phyloP scores from a whole-genome alignment of 2,888 invertebrate species.

The Unio delphinus region DNA sequence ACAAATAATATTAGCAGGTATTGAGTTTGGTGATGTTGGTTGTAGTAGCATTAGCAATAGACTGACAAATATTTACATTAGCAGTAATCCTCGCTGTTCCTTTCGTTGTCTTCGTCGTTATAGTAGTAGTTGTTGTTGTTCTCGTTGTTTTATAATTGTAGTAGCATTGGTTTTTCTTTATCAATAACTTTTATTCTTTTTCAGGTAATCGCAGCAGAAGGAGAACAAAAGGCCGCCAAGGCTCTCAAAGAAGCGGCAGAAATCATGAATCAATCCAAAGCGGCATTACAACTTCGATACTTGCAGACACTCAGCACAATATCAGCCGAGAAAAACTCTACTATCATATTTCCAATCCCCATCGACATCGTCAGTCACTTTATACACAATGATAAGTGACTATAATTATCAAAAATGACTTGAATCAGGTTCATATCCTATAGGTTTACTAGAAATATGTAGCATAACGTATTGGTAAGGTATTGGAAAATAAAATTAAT shows the following conservation, averaged over 20 bases:
- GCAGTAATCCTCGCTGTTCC: too few relatives aligned
- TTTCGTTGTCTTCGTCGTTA: too few relatives aligned
- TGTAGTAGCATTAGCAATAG: too few relatives aligned
- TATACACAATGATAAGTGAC: conserved; percentile 15
- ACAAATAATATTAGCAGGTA: too few relatives aligned
- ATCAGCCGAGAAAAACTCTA: conserved; percentile 67
- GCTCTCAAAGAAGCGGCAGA: conserved; percentile 90
- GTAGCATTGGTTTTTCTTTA: background rate
- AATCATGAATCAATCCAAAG: conserved; percentile 85
- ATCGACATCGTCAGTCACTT: conserved; percentile 50
- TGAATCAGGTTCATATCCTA: too few relatives aligned
- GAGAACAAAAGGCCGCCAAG: conserved; percentile 78
- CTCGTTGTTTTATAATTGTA: background rate
- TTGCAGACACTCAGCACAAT: conserved; percentile 67
- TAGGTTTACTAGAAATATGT: too few relatives aligned
- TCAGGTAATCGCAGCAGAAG: conserved; percentile 73
- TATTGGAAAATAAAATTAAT: too few relatives aligned
- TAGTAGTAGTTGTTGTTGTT: background rate
- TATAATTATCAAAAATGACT: background rate
- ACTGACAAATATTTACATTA: too few relatives aligned
- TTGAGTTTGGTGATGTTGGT: too few relatives aligned
- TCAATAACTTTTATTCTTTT: conserved; percentile 12
- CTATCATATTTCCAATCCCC: conserved; percentile 67
- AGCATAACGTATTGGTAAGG: too few relatives aligned
- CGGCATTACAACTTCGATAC: conserved; percentile 78